Evolutionary conservation across 2,888 invertebrate species (phyloP), one percentile per base, ranked within the genome.

Genomic region (Himalopsyche kuldschensis): DNA sequence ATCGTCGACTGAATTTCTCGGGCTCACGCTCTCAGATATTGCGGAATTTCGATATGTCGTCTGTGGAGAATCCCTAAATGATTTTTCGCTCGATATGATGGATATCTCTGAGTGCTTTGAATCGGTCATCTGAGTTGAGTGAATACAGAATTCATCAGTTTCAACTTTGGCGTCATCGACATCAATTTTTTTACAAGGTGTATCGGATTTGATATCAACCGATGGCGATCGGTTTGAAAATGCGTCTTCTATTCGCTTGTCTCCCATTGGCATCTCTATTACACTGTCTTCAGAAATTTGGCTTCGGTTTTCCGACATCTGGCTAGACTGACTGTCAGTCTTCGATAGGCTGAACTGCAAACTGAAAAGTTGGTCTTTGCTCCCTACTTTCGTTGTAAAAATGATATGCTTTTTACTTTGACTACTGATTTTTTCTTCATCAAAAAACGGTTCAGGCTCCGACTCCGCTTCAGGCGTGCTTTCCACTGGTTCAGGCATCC

Each of bases 311-410:
- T 86, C 93, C 2, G 94, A 94, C 77, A 93, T 91, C 88, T 94
- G 93, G 87, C 94, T 94, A 17, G 93, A 93, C 46, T 93, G 91
- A 88, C 94, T 94, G 84, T 94, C 94, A 5, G 94, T 94, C 88
- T 94, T 94, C 0, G 94, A 94, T 87, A 94, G 91, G 88, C 94
- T 94, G 87, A 94, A 92, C 87, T 94, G 94, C 4, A 93, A 93
- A 87, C 94, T 93, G 88, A 95, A 95, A 76, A 95, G 91, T 89
- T 94, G 94, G 87, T 95, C 95, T 88, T 93, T 92, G 87, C 94
- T 94, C 41, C 95, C 95, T 75, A 95, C 90, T 86, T 94, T 93
- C 10, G 95, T 95, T 82, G 94, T 93, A 88, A 95, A 95, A 80
- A 94, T 90, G 77, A 95, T 89, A 77, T 94, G 90, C 20, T 90